These are phyloP conservation scores for Nebria salina DNA, from an alignment of 2,888 invertebrate species.

Conservation along the genomic window DNA sequence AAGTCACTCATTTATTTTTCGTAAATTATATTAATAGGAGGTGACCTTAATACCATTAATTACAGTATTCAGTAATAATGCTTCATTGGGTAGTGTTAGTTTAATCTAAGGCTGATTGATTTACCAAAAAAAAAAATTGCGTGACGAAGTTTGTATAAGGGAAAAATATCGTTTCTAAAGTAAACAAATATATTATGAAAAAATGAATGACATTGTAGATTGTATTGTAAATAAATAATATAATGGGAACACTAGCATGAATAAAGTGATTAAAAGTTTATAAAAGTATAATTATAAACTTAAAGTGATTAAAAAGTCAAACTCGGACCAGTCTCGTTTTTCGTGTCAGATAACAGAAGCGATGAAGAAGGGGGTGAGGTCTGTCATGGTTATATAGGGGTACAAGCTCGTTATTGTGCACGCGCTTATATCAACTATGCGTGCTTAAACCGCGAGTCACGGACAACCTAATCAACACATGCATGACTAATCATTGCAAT, in stretches of 20 bases:
- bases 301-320: not conserved
- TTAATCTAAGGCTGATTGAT: too few relatives aligned
- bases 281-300: not conserved
- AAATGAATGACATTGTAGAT: not conserved
- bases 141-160: not conserved
- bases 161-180: not conserved
- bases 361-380: not conserved
- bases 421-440: not conserved
- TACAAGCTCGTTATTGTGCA: not conserved
- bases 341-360: not conserved
- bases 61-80: too few relatives aligned
- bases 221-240: not conserved
- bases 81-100: too few relatives aligned
- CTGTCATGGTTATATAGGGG: not conserved
- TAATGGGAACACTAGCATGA: not conserved
- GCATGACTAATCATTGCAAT: not conserved
- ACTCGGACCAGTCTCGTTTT: not conserved
- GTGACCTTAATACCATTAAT: too few relatives aligned
- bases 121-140: not conserved
- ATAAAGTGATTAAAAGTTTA: conserved; percentile 1
- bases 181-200: not conserved
- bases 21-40: too few relatives aligned
- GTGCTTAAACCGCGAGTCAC: not conserved
- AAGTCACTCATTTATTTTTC: too few relatives aligned
- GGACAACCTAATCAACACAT: conserved; percentile 1